Evolutionary conservation across 2,888 invertebrate species (phyloP), one percentile per base, ranked within the genome.

Genomic region (Cephus nigrinus): DNA sequence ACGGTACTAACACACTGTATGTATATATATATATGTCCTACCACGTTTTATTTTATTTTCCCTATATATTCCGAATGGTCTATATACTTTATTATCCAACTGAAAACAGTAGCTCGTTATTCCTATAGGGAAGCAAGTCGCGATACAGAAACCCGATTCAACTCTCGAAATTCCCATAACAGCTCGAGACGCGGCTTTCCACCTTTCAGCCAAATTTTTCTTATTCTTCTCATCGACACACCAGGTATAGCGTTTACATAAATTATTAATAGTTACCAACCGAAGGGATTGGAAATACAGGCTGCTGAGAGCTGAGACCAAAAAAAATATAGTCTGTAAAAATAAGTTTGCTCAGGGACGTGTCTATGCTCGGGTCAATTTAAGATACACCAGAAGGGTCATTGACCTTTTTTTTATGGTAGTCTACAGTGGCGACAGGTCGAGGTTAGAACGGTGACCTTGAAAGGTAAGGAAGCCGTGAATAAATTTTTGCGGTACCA

Each of bases 401-500:
- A 9, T 55, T 9, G 23, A 23, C 55, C 23, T 55, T 55, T 31
- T 31, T 31, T 31, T 23, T 9, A 1, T 0, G 40, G 40, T 4
- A 9, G 5, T 23, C 40, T 5, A 5, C 15, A 23, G 40, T 5
- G 40, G 23, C 9, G 5, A 55, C 40, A 15, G 40, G 4, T 55
- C 0, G 23, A 23, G 23, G 9, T 40, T 40, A 15, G 40, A 55
- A 23, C 55, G 5, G 23, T 12, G 71, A 71, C 71, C 71, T 71
- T 71, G 71, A 71, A 31, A 31, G 2, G 12, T 11, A 71, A 55
- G 55, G 55, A 55, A 55, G 55, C 23, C 4, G 15, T 9, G 71
- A 71, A 71, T 71, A 31, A 11, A 71, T 71, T 71, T 71, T n/a
- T 9, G 31, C 31, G 12, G 12, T 9, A 33, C 12, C 75, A 80